A percentile compares a stretch with the other conserved stretches of the same genome.
Evolutionary conservation across 2,797 vertebrate species (phyloP).

Genomic region (Smutsia gigantea): DNA sequence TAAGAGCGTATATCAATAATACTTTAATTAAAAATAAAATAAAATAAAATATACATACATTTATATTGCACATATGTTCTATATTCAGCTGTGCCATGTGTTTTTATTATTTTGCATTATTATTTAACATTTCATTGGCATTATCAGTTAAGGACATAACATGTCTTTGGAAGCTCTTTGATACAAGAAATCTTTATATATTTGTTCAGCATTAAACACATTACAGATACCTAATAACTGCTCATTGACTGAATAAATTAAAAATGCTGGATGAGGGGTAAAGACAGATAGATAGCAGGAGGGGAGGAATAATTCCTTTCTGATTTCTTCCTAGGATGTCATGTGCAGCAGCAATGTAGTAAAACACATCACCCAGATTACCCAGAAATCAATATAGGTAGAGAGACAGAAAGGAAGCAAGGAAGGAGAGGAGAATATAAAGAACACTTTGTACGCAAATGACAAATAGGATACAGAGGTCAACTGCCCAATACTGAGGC

Average conservation of each 20-base stretch:
- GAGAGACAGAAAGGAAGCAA: neutral
- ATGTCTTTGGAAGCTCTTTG: neutral
- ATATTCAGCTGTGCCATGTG: neutral
- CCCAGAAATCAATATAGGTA: neutral
- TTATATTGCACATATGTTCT: neutral
- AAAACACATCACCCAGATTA: neutral
- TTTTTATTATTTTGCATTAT: neutral
- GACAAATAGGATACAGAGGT: constrained; percentile 49
- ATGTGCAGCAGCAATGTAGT: neutral
- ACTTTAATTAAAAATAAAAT: too few relatives aligned
- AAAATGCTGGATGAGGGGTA: neutral
- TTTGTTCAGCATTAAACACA: neutral
- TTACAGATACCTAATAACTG: neutral
- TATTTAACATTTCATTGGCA: neutral
- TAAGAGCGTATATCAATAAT: too few relatives aligned
- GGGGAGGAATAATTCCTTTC: neutral
- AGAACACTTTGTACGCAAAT: constrained; percentile 14
- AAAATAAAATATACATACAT: neutral
- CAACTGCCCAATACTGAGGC: constrained; percentile 39
- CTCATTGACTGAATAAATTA: neutral
- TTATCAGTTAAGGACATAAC: neutral
- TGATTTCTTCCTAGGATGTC: neutral
- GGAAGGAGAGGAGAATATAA: neutral
- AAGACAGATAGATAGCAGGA: neutral
- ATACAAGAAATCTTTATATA: neutral